A percentile compares a stretch with the other conserved stretches of the same genome.
Evolutionary conservation across 2,888 invertebrate genomes (phyloP).

Genomic region (Chelonus formosanus): DNA sequence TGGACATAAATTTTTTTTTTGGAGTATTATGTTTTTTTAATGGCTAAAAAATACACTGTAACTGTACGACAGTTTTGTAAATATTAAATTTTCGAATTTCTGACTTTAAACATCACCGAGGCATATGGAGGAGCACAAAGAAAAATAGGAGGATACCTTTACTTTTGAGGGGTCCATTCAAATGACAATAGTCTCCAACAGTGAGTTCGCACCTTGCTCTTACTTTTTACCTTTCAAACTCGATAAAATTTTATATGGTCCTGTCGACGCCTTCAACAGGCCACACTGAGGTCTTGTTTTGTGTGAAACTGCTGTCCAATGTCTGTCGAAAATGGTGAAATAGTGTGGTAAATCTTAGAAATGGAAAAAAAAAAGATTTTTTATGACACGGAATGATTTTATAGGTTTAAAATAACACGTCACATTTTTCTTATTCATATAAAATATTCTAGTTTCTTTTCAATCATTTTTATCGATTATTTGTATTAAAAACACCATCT

Average conservation of each 20-base stretch:
- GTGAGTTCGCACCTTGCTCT: background rate
- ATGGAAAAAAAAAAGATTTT: too few relatives aligned
- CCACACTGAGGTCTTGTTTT: background rate
- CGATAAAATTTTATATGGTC: background rate
- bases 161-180: conserved; percentile 37
- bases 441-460: too few relatives aligned
- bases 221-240: background rate
- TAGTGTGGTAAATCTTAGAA: too few relatives aligned
- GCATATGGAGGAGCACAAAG: background rate
- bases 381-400: too few relatives aligned
- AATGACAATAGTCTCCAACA: conserved; percentile 44
- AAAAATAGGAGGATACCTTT: conserved; percentile 31
- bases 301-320: background rate
- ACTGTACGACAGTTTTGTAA: background rate
- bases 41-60: too few relatives aligned
- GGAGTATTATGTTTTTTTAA: background rate
- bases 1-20: background rate
- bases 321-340: too few relatives aligned
- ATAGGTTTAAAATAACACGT: too few relatives aligned
- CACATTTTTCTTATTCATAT: too few relatives aligned
- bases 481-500: too few relatives aligned
- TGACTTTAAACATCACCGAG: background rate
- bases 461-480: too few relatives aligned
- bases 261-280: conserved; percentile 5
- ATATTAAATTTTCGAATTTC: background rate